Percentiles rank a stretch among this genome's conserved stretches.
Evolutionary conservation across 2,888 invertebrate genomes (phyloP).

Genomic region (Troides helena): DNA sequence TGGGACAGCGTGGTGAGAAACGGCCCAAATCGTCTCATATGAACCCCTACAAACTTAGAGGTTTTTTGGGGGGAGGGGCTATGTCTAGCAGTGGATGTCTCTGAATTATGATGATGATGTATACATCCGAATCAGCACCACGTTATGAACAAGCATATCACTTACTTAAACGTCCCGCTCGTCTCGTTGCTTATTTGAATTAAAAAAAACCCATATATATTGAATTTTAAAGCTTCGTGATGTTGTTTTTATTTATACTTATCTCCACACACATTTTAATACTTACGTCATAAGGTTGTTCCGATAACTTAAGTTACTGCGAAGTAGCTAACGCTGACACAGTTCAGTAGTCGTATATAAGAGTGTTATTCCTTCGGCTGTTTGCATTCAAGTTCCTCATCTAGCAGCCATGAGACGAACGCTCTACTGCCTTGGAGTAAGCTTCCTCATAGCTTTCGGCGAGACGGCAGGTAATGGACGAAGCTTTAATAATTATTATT

Average conservation of each 20-base stretch:
- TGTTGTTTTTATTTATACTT: neutral
- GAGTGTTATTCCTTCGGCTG: neutral
- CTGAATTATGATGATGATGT: too few relatives aligned
- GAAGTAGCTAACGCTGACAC: conserved; percentile 1
- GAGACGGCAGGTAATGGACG: conserved; percentile 17
- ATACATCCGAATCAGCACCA: too few relatives aligned
- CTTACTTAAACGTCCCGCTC: too few relatives aligned
- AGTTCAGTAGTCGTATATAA: conserved; percentile 14
- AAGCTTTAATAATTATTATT: neutral
- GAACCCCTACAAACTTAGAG: too few relatives aligned
- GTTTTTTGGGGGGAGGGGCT: too few relatives aligned
- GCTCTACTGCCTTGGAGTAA: conserved; percentile 13
- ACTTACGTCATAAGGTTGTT: conserved; percentile 11
- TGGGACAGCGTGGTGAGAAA: too few relatives aligned
- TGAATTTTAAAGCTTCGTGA: conserved; percentile 13
- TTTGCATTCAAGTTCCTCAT: conserved; percentile 8
- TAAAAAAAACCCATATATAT: too few relatives aligned
- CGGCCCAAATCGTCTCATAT: too few relatives aligned
- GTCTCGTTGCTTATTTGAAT: too few relatives aligned
- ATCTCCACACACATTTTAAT: neutral
- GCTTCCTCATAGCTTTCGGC: conserved; percentile 14
- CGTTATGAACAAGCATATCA: too few relatives aligned
- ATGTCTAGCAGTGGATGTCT: too few relatives aligned
- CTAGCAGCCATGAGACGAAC: conserved; percentile 20
- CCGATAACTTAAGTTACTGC: conserved; percentile 15